phyloP scores from a whole-genome alignment of 2,888 invertebrate genomes.

The Patella caerulea region DNA sequence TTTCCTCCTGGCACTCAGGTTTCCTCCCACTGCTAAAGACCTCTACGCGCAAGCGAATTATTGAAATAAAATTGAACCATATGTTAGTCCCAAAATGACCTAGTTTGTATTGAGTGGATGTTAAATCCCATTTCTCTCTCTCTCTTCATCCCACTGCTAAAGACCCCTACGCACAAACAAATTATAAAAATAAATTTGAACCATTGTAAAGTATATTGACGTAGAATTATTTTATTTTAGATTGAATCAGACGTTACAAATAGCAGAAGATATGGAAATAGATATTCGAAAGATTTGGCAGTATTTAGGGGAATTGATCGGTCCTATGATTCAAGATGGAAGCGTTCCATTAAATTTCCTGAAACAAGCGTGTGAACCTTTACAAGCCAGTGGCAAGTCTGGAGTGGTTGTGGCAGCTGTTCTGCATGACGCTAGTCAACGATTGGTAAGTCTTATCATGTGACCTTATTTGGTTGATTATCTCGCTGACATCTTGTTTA shows the following conservation, averaged over 20 bases:
- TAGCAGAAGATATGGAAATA: constrained; percentile 82
- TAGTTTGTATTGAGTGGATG: too few species aligned
- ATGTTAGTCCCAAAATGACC: too few species aligned
- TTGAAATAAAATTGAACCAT: too few species aligned
- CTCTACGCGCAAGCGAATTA: too few species aligned
- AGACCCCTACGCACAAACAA: too few species aligned
- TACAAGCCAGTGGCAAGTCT: constrained; percentile 55
- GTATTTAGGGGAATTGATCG: constrained; percentile 83
- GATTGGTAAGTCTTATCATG: constrained; percentile 56
- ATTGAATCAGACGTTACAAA: constrained; percentile 78
- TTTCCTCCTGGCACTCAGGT: too few species aligned
- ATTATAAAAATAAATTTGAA: too few species aligned
- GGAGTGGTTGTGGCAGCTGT: constrained; percentile 76
- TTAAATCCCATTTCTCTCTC: too few species aligned
- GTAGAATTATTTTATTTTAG: constrained; percentile 69
- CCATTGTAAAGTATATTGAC: too few species aligned
- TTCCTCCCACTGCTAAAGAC: too few species aligned
- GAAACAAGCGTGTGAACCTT: constrained; percentile 60
- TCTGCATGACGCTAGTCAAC: constrained; percentile 72
- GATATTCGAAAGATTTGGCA: constrained; percentile 90
- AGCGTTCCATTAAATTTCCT: constrained; percentile 62
- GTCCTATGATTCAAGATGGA: constrained; percentile 69
- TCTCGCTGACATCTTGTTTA: not conserved
- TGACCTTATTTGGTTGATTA: not conserved
- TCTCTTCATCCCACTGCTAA: too few species aligned